A percentile compares a stretch with the other conserved stretches of the same genome.
Conservation (phyloP, 2,888 invertebrate genomes). For the Vesta saturnalis region DNA sequence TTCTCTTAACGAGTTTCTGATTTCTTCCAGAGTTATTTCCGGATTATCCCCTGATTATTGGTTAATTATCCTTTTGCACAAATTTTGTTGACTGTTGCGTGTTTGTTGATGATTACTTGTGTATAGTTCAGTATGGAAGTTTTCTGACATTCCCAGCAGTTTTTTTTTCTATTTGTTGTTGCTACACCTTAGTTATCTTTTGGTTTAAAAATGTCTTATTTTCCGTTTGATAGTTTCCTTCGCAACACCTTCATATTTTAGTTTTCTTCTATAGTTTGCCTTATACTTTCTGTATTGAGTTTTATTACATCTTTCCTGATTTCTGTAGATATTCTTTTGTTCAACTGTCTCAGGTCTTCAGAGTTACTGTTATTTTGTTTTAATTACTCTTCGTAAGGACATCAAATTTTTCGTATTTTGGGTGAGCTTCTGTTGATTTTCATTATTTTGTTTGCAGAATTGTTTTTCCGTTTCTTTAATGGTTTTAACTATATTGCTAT, state of each 20-base stretch:
- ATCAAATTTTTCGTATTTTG: too few species aligned
- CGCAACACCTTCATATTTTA: conserved; percentile 8
- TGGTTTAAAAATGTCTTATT: conserved; percentile 12
- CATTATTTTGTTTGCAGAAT: too few species aligned
- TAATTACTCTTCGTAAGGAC: too few species aligned
- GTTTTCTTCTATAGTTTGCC: conserved; percentile 14
- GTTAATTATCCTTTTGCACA: not conserved
- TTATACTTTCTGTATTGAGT: conserved; percentile 8
- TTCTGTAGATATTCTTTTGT: conserved; percentile 7
- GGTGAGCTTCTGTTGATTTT: too few species aligned
- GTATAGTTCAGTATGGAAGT: conserved; percentile 10
- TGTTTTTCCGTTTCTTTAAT: too few species aligned
- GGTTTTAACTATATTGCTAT: too few species aligned
- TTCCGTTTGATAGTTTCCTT: conserved; percentile 8
- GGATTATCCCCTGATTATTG: conserved; percentile 3
- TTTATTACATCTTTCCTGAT: not conserved
- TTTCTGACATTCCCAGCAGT: conserved; percentile 9
- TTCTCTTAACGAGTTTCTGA: conserved; percentile 3
- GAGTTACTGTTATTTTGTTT: too few species aligned
- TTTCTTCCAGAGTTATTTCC: not conserved
- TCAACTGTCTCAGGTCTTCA: too few species aligned
- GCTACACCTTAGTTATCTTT: not conserved
- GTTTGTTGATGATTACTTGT: too few species aligned
- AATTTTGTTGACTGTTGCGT: not conserved
- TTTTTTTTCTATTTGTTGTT: conserved; percentile 13